phyloP scores from a whole-genome alignment of 2,113 vertebrate species.

The Callipepla californica region DNA sequence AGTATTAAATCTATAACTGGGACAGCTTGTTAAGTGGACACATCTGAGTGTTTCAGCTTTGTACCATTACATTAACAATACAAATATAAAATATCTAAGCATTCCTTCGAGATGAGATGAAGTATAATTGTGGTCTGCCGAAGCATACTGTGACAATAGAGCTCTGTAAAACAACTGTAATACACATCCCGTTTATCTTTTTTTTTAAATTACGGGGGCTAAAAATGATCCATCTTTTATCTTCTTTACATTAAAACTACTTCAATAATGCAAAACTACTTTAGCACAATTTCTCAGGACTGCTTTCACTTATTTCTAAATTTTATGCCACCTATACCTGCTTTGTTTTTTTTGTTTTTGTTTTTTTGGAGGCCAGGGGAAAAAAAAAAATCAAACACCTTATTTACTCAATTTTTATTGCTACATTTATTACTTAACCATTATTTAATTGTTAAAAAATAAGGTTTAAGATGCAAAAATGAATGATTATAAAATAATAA shows the following conservation, averaged over 20 bases:
- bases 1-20: too few relatives aligned
- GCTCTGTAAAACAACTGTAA: background rate
- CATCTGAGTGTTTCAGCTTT: background rate
- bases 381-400: background rate
- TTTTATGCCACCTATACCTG: background rate
- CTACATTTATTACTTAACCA: background rate
- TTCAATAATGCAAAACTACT: background rate
- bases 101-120: background rate
- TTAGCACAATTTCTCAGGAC: background rate
- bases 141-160: background rate
- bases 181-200: background rate
- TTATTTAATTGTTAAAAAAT: background rate
- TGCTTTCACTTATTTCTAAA: background rate
- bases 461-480: background rate
- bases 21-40: background rate
- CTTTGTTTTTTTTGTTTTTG: background rate
- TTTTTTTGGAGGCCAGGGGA: too few relatives aligned
- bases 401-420: background rate
- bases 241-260: background rate
- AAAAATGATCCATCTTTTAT: background rate
- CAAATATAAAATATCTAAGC: background rate
- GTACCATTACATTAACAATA: background rate
- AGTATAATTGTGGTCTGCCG: background rate
- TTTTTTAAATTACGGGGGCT: background rate
- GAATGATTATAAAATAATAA: background rate